Percentiles rank a stretch among this genome's conserved stretches.
Evolutionary conservation across 2,888 invertebrate genomes (phyloP).

Genomic region (Zygothrica quintamaculata): DNA sequence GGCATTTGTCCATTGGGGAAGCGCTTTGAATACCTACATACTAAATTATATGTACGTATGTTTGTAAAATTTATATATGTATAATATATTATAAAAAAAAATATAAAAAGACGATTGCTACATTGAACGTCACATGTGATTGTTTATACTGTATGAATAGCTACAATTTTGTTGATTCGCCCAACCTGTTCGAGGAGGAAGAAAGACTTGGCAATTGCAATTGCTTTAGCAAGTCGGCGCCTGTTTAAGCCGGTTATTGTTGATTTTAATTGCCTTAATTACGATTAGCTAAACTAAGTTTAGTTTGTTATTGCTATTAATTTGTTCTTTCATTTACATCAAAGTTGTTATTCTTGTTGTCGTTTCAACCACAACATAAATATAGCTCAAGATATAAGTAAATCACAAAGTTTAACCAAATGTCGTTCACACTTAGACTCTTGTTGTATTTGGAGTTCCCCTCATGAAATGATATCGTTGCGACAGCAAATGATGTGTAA

Average conservation of each 20-base stretch:
- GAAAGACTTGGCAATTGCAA: background rate
- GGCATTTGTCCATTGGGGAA: slow-evolving; percentile 17
- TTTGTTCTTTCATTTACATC: slow-evolving; percentile 42
- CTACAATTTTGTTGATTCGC: slow-evolving; percentile 3
- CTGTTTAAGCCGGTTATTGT: slow-evolving; percentile 41
- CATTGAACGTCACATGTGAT: too few relatives aligned
- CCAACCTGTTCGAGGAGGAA: slow-evolving; percentile 1
- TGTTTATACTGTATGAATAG: background rate
- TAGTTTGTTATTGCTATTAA: slow-evolving; percentile 18
- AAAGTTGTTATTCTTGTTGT: slow-evolving; percentile 22
- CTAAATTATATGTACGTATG: slow-evolving; percentile 14
- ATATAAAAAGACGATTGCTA: background rate
- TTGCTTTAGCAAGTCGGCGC: slow-evolving; percentile 20
- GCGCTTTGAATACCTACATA: slow-evolving; percentile 26
- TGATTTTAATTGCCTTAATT: slow-evolving; percentile 20
- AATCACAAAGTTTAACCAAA: too few relatives aligned
- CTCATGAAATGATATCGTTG: too few relatives aligned
- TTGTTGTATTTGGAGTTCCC: too few relatives aligned
- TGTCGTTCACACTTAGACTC: too few relatives aligned
- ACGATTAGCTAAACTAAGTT: background rate
- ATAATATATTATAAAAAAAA: background rate
- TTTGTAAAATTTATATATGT: slow-evolving; percentile 2
- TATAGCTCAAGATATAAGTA: slow-evolving; percentile 10
- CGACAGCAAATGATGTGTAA: too few relatives aligned
- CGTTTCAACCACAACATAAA: slow-evolving; percentile 16